These are phyloP conservation scores for Nasonia giraulti DNA, from an alignment of 1,140 invertebrate species.

Conservation along the genomic window DNA sequence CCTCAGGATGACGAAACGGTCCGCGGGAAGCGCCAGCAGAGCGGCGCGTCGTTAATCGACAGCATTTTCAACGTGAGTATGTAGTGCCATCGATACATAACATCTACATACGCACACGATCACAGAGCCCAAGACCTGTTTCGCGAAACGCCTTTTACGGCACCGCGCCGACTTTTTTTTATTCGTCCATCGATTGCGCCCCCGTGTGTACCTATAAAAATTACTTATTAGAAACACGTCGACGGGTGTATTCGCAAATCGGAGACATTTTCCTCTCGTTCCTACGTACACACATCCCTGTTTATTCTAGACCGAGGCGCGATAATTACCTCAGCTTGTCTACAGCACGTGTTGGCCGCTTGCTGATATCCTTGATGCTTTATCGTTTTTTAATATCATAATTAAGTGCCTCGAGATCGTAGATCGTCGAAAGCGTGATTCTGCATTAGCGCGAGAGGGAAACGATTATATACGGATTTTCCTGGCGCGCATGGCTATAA, in stretches of 20 bases:
- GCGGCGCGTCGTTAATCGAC: slow-evolving; percentile 57
- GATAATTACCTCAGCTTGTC: background rate
- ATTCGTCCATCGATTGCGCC: background rate
- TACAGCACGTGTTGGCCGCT: no score
- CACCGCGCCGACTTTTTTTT: no score
- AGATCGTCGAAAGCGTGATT: slow-evolving; percentile 18
- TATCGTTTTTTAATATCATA: slow-evolving; percentile 36
- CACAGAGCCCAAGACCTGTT: slow-evolving; percentile 8
- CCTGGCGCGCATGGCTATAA: background rate
- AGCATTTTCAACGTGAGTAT: slow-evolving; percentile 66
- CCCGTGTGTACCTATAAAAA: background rate
- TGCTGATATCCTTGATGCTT: background rate
- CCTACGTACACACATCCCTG: background rate
- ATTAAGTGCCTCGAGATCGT: background rate
- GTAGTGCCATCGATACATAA: slow-evolving; percentile 26
- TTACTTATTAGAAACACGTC: background rate
- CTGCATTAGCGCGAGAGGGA: background rate
- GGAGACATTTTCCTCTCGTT: slow-evolving; percentile 17
- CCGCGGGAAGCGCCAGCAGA: slow-evolving; percentile 51
- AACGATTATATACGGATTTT: background rate
- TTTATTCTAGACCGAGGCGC: no score
- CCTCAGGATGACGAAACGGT: slow-evolving; percentile 50
- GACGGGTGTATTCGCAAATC: background rate
- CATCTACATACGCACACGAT: background rate
- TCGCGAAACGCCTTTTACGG: slow-evolving; percentile 15